A percentile compares a stretch with the other conserved stretches of the same genome.
Conservation (phyloP, 2,888 invertebrate species). For the Conomelus anceps region DNA sequence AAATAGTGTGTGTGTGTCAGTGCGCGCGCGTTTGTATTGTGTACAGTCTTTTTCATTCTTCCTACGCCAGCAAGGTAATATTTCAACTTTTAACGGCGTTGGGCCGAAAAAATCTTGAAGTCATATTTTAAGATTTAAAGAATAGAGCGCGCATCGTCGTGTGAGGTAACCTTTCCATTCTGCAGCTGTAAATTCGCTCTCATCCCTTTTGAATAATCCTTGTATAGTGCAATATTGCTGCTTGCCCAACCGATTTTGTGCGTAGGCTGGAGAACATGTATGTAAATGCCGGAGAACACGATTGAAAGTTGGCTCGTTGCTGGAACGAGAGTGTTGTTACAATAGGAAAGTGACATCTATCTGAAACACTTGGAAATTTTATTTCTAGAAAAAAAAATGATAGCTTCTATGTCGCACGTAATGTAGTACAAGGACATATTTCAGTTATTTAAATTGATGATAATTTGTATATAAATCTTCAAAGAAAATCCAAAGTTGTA, state of each 20-base stretch:
- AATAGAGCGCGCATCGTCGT: neutral
- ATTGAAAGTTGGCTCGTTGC: neutral
- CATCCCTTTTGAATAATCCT: neutral
- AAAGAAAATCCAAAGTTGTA: neutral
- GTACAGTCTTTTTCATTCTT: neutral
- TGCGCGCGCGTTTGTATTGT: neutral
- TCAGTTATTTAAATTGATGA: neutral
- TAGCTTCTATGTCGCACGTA: neutral
- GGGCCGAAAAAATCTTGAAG: neutral
- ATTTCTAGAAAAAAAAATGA: too few species aligned
- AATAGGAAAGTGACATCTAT: neutral
- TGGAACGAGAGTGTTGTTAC: neutral
- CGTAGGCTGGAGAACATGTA: neutral
- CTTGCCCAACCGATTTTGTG: neutral
- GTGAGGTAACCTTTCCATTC: neutral
- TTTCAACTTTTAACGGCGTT: neutral
- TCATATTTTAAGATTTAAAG: neutral
- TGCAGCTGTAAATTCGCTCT: neutral
- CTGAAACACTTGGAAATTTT: neutral
- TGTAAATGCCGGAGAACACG: neutral
- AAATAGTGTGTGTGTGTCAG: neutral
- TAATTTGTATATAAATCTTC: neutral
- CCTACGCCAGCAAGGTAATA: neutral
- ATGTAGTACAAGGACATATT: neutral
- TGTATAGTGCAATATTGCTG: neutral